Evolutionary conservation across 64 coral and sea anemone genomes (phyloP), one percentile per base, ranked within the genome.

Genomic region (Montipora sp.): DNA sequence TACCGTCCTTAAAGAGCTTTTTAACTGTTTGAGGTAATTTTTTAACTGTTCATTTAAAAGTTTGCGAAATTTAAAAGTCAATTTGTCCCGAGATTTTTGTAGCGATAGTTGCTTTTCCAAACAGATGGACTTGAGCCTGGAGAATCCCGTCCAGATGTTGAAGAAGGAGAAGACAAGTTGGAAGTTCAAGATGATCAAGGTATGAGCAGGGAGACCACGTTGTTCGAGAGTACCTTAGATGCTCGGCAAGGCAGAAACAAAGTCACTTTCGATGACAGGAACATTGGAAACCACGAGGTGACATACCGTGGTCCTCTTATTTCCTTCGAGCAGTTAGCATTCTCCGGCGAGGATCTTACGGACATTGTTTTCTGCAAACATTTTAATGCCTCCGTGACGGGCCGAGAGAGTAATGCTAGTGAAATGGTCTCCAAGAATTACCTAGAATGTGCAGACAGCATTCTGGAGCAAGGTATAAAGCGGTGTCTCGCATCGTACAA

Each of bases 181-280:
- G 66, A 73, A 73, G 22, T 73, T 82, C 46, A 51, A 71, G 89
- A 82, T 0, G 89, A 91, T 11, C 77, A 73, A 55, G 77, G 14
- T n/a, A 65, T 85, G 0, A 85, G 61, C 10, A 70, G 82, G 47
- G 82, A 85, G 36, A 44, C 18, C 43, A 71, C 61, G 18, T 18
- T 13, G 14, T 46, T 72, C 18, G 82, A 69, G 45, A 14, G 19
- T 18, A 50, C 45, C 8, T 1, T 19, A 63, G 4, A 18, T 4
- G 60, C 20, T 72, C 82, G 11, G 8, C 65, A 45, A 3, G 47
- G 51, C 59, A 66, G 72, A 63, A 80, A 71, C 12, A 90, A 92
- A 82, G 96, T 98, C 45, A 98, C 92, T 21, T 96, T 96, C 59
- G 94, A 96, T 45, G 98, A 96, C 60, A 96, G 91, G 20, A 88